Evolutionary conservation across 2,113 vertebrate species (phyloP).

Genomic region (Onychostruthus taczanowskii): DNA sequence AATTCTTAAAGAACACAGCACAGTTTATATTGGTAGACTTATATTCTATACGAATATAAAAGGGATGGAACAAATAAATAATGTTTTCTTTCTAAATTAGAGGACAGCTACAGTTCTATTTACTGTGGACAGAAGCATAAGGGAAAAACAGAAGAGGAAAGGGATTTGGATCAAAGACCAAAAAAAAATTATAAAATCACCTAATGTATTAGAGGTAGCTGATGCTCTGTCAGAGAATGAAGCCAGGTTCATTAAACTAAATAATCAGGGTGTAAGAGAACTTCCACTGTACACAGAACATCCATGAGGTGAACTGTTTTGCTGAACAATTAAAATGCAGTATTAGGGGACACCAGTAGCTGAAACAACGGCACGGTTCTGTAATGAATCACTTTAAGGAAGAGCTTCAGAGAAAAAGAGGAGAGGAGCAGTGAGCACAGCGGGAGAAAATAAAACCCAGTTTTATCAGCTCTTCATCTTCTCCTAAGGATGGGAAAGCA

Average conservation of each 20-base stretch:
- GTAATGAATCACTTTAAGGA: not conserved
- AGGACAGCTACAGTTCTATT: not conserved
- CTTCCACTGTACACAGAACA: not conserved
- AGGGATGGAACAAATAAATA: not conserved
- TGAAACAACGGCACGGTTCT: not conserved
- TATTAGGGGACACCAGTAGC: not conserved
- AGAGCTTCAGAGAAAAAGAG: not conserved
- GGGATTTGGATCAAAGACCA: not conserved
- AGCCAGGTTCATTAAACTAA: not conserved
- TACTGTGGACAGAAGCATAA: not conserved
- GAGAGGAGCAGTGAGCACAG: not conserved
- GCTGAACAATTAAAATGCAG: not conserved
- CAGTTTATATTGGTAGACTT: not conserved
- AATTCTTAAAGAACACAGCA: not conserved
- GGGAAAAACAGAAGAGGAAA: not conserved
- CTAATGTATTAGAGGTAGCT: not conserved
- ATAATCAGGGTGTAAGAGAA: not conserved
- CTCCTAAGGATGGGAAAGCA: not conserved
- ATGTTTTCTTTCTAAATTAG: not conserved
- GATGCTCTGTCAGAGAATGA: not conserved
- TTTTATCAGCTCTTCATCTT: not conserved
- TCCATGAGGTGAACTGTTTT: not conserved
- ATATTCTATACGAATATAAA: not conserved
- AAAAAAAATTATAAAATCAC: not conserved
- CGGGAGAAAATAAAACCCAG: not conserved